phyloP scores from a whole-genome alignment of 2,888 invertebrate species.

The Melipona bicolor region DNA sequence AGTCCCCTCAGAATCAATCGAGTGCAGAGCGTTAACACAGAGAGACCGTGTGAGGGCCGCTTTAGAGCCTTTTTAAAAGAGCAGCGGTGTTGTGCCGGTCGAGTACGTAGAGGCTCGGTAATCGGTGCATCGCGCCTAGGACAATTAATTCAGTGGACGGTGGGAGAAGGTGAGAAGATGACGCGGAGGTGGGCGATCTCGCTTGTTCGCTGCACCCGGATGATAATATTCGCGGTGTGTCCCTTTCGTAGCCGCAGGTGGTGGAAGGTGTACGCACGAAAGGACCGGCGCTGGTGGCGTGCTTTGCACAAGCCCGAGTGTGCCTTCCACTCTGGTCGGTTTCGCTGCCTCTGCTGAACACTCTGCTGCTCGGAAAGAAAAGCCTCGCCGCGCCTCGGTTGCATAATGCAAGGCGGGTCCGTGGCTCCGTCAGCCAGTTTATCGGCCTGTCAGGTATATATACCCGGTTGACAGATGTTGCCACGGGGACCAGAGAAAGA shows the following conservation, averaged over 20 bases:
- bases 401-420: conserved; percentile 73
- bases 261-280: conserved; percentile 40
- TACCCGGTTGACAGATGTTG: conserved; percentile 73
- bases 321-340: conserved; percentile 15
- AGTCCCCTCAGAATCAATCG: no score
- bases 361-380: conserved; percentile 55
- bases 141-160: conserved; percentile 57
- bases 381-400: conserved; percentile 62
- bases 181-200: conserved; percentile 40
- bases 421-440: conserved; percentile 72
- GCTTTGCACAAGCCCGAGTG: background rate
- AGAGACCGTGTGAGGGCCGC: conserved; percentile 6
- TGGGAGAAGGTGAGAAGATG: conserved; percentile 46
- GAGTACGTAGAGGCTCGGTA: conserved; percentile 27
- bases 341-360: conserved; percentile 45
- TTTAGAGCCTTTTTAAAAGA: background rate
- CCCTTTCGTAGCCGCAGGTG: conserved; percentile 56
- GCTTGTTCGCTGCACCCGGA: conserved; percentile 57
- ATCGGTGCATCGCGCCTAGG: conserved; percentile 43
- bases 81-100: background rate
- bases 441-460: conserved; percentile 71
- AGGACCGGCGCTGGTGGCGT: conserved; percentile 28
- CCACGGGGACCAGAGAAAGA: conserved; percentile 51
- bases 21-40: no score
- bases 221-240: conserved; percentile 64